Evolutionary conservation across 2,888 invertebrate species (phyloP).

Genomic region (Standfussiana lucernea): DNA sequence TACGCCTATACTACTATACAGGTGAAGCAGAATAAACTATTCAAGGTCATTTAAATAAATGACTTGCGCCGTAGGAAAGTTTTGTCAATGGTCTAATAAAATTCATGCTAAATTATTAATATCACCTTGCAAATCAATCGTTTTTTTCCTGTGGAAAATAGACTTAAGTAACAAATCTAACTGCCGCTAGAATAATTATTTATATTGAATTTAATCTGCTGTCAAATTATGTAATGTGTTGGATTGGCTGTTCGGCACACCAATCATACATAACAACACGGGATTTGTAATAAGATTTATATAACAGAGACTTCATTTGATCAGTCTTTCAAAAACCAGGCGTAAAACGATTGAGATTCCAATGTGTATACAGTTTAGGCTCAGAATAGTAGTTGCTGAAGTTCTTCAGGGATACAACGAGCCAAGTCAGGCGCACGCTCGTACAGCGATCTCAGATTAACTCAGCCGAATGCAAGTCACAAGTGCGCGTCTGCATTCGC

Average conservation of each 20-base stretch:
- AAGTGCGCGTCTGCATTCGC: background rate
- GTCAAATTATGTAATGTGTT: background rate
- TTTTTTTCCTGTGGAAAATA: background rate
- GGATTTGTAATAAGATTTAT: background rate
- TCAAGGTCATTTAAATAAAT: conserved; percentile 17
- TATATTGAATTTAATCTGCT: background rate
- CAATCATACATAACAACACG: background rate
- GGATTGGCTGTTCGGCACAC: background rate
- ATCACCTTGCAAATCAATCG: conserved; percentile 34
- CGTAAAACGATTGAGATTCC: conserved; percentile 40
- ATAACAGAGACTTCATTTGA: background rate
- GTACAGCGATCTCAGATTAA: background rate
- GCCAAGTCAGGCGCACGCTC: background rate
- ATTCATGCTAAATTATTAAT: conserved; percentile 15
- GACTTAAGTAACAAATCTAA: conserved; percentile 27
- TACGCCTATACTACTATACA: conserved; percentile 4
- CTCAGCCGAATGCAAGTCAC: background rate
- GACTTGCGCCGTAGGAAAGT: background rate
- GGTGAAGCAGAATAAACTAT: conserved; percentile 3
- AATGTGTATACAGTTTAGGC: conserved; percentile 14
- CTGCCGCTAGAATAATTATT: background rate
- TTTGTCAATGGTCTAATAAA: conserved; percentile 5
- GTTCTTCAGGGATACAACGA: background rate
- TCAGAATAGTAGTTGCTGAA: background rate
- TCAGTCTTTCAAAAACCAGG: background rate